These are phyloP conservation scores for Nowickia ferox DNA, from an alignment of 2,888 invertebrate species.

Conservation along the genomic window DNA sequence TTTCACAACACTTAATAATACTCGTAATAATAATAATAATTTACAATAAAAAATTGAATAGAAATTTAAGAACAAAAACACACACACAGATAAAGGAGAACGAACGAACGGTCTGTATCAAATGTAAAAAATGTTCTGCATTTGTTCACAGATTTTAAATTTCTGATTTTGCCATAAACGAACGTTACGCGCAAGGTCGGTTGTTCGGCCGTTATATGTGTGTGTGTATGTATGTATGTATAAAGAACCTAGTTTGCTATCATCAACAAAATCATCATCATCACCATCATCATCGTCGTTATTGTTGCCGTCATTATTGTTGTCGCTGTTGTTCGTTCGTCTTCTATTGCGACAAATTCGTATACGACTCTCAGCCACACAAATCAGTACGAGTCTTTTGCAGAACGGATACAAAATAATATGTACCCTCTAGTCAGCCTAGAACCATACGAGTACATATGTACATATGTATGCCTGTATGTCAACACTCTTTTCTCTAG, in stretches of 20 bases:
- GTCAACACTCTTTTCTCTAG: too few species aligned
- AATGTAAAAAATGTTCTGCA: slow-evolving; percentile 74
- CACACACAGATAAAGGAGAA: background rate
- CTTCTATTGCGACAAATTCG: slow-evolving; percentile 50
- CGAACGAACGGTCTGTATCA: slow-evolving; percentile 46
- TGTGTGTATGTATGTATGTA: background rate
- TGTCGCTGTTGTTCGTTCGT: slow-evolving; percentile 52
- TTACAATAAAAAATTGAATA: slow-evolving; percentile 2
- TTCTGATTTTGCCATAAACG: slow-evolving; percentile 70
- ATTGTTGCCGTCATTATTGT: slow-evolving; percentile 15
- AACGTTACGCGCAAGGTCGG: slow-evolving; percentile 78
- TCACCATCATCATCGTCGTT: slow-evolving; percentile 7
- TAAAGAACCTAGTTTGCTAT: slow-evolving; percentile 55
- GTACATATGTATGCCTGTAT: too few species aligned
- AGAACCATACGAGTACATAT: too few species aligned
- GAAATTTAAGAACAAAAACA: background rate
- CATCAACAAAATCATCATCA: slow-evolving; percentile 32
- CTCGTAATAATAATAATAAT: slow-evolving; percentile 31
- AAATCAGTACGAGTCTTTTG: slow-evolving; percentile 32
- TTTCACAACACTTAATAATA: slow-evolving; percentile 41
- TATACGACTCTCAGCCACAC: slow-evolving; percentile 29
- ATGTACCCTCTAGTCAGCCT: too few species aligned
- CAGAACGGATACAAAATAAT: slow-evolving; percentile 58
- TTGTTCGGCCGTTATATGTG: slow-evolving; percentile 69
- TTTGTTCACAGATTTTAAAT: slow-evolving; percentile 76